Evolutionary conservation across 1,140 invertebrate genomes (phyloP).

Genomic region (Drosophila pallidifrons): DNA sequence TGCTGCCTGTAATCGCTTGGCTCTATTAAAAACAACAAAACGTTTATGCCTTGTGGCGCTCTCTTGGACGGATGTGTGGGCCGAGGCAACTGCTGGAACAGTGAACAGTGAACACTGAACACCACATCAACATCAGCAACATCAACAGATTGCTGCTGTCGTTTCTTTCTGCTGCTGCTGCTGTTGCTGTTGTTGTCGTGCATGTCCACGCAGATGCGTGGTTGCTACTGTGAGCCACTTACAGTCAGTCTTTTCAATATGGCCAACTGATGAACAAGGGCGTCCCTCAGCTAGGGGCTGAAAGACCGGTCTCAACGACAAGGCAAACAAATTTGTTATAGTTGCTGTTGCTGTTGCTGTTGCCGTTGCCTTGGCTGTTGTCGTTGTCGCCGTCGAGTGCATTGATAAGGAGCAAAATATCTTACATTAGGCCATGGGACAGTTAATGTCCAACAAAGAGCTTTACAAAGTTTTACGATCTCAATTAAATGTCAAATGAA

Average conservation of each 20-base stretch:
- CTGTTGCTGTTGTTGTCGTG: constrained; percentile 26
- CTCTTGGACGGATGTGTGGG: constrained; percentile 70
- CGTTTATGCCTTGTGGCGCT: constrained; percentile 80
- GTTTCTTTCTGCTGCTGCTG: background rate
- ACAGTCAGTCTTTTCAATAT: constrained; percentile 74
- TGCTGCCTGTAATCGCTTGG: constrained; percentile 74
- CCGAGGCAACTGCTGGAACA: constrained; percentile 37
- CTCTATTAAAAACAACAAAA: constrained; percentile 82
- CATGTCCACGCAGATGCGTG: constrained; percentile 55
- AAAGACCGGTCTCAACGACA: constrained; percentile 38
- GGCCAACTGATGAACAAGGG: constrained; percentile 25
- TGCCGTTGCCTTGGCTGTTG: background rate
- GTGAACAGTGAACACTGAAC: constrained; percentile 30
- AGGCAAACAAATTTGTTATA: constrained; percentile 65
- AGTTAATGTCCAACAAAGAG: constrained; percentile 73
- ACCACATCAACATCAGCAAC: constrained; percentile 44
- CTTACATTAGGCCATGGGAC: constrained; percentile 70
- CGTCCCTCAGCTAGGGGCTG: constrained; percentile 11
- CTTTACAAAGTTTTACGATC: constrained; percentile 83
- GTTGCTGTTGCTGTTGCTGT: constrained; percentile 12
- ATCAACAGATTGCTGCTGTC: constrained; percentile 15
- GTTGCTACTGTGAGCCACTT: constrained; percentile 72
- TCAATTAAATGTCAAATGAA: constrained; percentile 84
- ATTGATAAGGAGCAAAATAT: constrained; percentile 74
- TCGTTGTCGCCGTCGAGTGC: constrained; percentile 34